Base-by-base conservation (phyloP, 1,140 invertebrate species). In the Melipona quadrifasciata region DNA sequence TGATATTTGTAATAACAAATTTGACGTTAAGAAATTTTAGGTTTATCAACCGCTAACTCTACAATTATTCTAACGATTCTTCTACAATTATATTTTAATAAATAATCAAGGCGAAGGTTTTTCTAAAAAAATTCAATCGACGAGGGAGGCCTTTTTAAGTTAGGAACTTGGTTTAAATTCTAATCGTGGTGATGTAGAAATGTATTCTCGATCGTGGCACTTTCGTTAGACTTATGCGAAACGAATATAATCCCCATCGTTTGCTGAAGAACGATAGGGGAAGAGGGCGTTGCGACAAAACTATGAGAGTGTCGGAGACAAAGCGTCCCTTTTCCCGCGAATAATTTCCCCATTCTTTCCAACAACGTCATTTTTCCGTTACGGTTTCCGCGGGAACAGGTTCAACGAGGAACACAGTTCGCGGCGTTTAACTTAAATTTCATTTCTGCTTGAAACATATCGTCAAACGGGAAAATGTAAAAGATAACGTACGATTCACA, bases 311-410 rank as follows among this genome's bases (percentile, higher is more conserved):
- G 88, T 89, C 88, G 87, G 87, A 89, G 87, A 89, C 82, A 89
- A 89, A 89, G 85, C 67, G 78, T 78, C 76, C 21, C 58, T 65
- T 77, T 80, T 64, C 39, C 70, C 53, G 79, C 82, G 85, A 89
- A 89, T 89, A 90, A 90, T 90, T 86, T 87, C 65, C 71, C 77
- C 88, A 87, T 89, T 90, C 82, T 70, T 87, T 87, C 70, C 81
- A 61, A 53, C 74, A 39, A 70, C 68, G 82, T 89, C 82, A 87
- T 89, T 85, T 86, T 76, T 86, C 78, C 68, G 51, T 64, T 64
- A 67, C 19, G 61, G 83, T 14, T 64, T 58, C 21, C 57, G 64
- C 8, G 73, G 39, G 61, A 34, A 51, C 34, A 27, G 71, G 53
- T 81, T 47, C 86, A 84, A 87, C 76, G 53, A 78, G 73, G 65